Conservation (phyloP, 2,113 vertebrate species). For the Balaenoptera acutorostrata region DNA sequence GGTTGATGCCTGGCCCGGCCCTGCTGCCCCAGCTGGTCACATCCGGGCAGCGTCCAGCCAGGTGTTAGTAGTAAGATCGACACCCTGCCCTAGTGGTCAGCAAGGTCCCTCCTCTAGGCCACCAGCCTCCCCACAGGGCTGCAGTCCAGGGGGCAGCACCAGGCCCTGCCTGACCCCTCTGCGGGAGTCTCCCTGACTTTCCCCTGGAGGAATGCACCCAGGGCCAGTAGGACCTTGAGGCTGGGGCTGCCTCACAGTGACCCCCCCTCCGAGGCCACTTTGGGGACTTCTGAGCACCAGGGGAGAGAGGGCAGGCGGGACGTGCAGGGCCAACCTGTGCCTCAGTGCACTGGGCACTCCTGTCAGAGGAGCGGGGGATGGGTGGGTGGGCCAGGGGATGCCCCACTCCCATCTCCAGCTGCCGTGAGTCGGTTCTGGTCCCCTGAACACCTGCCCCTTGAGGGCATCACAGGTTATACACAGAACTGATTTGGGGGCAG, state of each 20-base stretch:
- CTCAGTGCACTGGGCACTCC: background rate
- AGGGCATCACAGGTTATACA: no score
- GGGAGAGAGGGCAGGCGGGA: background rate
- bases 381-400: no score
- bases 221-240: background rate
- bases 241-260: background rate
- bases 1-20: accelerated
- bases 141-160: background rate
- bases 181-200: background rate
- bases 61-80: background rate
- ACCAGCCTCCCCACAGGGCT: background rate
- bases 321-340: accelerated
- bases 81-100: no score
- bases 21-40: background rate
- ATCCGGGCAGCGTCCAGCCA: accelerated
- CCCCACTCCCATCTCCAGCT: background rate
- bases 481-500: accelerated
- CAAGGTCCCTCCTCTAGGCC: background rate
- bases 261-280: background rate
- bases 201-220: background rate
- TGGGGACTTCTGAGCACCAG: no score
- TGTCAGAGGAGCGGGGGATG: background rate
- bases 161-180: background rate
- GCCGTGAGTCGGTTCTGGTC: background rate
- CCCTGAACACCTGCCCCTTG: background rate